These are phyloP conservation scores for Poecilia picta DNA, from an alignment of 2,797 vertebrate species.

Conservation along the genomic window DNA sequence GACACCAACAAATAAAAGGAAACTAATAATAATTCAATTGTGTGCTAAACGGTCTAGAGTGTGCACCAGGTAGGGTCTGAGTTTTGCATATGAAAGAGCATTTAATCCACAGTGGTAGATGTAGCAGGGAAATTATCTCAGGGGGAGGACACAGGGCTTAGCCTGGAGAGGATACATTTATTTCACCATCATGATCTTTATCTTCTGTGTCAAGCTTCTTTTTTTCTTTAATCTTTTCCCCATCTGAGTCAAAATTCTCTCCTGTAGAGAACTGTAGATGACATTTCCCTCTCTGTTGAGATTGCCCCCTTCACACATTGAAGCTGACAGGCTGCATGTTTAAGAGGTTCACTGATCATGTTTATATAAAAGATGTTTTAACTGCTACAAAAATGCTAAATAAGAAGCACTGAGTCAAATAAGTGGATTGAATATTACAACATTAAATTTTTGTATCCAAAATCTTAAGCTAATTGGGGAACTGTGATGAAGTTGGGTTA, in stretches of 20 bases:
- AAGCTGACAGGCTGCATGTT: neutral
- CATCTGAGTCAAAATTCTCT: neutral
- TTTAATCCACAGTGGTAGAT: conserved; percentile 36
- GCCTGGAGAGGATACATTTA: conserved; percentile 22
- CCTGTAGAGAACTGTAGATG: no score
- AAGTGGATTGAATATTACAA: neutral
- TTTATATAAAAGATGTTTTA: neutral
- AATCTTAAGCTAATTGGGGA: neutral
- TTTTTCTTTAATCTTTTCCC: neutral
- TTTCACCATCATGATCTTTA: conserved; percentile 22
- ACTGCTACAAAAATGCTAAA: neutral
- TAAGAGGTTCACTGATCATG: neutral
- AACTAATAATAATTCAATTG: neutral
- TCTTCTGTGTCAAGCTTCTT: conserved; percentile 5
- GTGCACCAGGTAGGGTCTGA: conserved; percentile 12
- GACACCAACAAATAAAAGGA: neutral
- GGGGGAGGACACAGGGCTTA: conserved; percentile 32
- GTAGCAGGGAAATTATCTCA: conserved; percentile 29
- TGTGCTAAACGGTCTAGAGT: conserved; percentile 16
- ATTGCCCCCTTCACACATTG: neutral
- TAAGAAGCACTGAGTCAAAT: no score
- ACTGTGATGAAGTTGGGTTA: neutral
- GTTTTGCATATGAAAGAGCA: conserved; percentile 37
- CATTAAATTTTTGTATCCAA: neutral
- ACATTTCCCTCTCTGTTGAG: neutral